Evolutionary conservation across 2,113 vertebrate species (phyloP), one percentile per base, ranked within the genome.

Genomic region (Aramus guarauna): DNA sequence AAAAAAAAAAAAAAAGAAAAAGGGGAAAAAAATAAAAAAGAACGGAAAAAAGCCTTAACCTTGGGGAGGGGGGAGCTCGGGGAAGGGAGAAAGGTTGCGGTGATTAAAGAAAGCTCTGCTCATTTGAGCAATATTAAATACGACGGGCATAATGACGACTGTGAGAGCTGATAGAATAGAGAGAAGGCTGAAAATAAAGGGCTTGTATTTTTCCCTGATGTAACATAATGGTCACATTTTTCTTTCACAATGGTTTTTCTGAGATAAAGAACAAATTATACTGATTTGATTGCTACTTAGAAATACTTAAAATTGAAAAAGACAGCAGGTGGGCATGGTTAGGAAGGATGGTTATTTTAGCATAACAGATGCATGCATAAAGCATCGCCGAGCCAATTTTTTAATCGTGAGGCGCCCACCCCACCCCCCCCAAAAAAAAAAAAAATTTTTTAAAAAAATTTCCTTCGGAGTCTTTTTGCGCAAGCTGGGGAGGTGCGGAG

Each of bases 251-350:
- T 98, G 98, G 97, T 98, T 98, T 98, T 98, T 98, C 98, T 96
- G 97, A 98, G 98, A 98, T 98, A 98, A 98, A 98, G 98, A 98
- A 98, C 98, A 98, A 98, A 98, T 98, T 98, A 98, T 98, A 98
- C 98, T 98, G 98, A 98, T 98, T 98, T 98, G 98, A 98, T 98
- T 98, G 98, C 98, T 98, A 98, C 98, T 98, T 98, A 98, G 98
- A 98, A 98, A 98, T 98, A 98, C 98, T 98, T 98, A 98, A 98
- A 98, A 98, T 98, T 98, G 98, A 98, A 98, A 98, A 98, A 98
- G 98, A 97, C 98, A 98, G 98, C 98, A 98, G 98, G 98, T 98
- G 98, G 98, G 98, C 98, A 94, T 97, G 97, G 97, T 98, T 98
- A 96, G 98, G 98, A 98, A 97, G 97, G 97, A 97, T 97, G 98